Percentiles rank a stretch among this genome's conserved stretches.
Conservation (phyloP, 2,113 vertebrate species). For the Actenoides lindsayi region DNA sequence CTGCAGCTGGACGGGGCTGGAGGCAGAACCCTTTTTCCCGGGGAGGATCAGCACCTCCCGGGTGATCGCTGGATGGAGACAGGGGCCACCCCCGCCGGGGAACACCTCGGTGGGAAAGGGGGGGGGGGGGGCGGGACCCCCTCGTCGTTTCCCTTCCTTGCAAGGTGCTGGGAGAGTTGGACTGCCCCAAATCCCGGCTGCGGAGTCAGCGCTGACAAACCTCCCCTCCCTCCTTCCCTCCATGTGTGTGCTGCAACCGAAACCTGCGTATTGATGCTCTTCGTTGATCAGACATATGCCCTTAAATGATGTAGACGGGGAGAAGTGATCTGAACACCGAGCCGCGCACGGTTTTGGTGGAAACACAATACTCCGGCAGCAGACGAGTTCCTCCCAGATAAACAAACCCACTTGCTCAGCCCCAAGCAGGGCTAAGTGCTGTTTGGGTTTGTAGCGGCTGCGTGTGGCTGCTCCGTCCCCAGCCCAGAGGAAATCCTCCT, state of each 20-base stretch:
- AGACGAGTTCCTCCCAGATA: conserved; percentile 59
- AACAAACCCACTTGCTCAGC: conserved; percentile 64
- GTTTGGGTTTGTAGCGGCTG: conserved; percentile 42
- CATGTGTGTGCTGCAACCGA: neutral
- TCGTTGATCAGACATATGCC: conserved; percentile 44
- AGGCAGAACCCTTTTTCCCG: neutral
- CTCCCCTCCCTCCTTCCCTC: neutral
- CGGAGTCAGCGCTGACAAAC: neutral
- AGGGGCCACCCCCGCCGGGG: neutral
- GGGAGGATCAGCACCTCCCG: neutral
- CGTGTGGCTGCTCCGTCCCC: conserved; percentile 2
- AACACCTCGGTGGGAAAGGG: neutral
- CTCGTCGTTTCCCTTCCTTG: neutral
- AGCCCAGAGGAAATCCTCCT: conserved; percentile 46
- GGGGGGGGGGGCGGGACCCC: neutral
- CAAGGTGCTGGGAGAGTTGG: neutral
- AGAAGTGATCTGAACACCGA: conserved; percentile 62
- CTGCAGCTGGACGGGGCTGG: neutral
- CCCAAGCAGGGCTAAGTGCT: conserved; percentile 25
- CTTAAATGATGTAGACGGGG: conserved; percentile 61
- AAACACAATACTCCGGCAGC: conserved; percentile 51
- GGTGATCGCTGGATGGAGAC: neutral
- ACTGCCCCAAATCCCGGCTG: neutral
- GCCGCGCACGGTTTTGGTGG: conserved; percentile 54
- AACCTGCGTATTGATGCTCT: conserved; percentile 37